Base-by-base conservation (phyloP, 2,113 vertebrate genomes). In the Zapus hudsonius region DNA sequence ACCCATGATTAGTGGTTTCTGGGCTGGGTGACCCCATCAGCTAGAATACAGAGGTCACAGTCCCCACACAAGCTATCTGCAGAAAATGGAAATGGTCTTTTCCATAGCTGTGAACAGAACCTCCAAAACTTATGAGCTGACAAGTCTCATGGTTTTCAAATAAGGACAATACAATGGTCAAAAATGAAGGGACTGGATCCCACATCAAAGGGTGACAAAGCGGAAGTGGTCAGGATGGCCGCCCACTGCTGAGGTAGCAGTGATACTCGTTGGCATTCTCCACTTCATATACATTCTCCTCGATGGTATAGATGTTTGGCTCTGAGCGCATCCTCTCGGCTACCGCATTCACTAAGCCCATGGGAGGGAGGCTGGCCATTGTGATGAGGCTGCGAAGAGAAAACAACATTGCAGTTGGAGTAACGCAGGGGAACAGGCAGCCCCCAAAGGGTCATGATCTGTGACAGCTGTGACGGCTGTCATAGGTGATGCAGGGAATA, bases 241-340 rank as follows among this genome's bases (percentile, higher is more conserved):
- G 40, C 25, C 10, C 13, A 0, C 0, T 16, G 29, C 10, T 61
- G 83, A 75, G 2, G 0, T 57, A 78, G 81, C 84, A 74, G 84
- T 85, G 93, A 10, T 94, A 42, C 4, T 91, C 67, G 1, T 52
- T 81, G 0, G 95, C 52, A 3, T 95, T 93, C 69, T 96, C 89
- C 0, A 86, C 11, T 57, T 97, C 97, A 2, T 97, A 97, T 0
- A 78, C 0, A 0, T 95, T 95, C 73, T 96, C 96, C 81, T 97
- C 97, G 0, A 91, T 93, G 69, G n/a, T 47, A 9, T 97, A 97
- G 91, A 96, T 42, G 13, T 97, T 97, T 63, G 91, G 95, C 33
- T 93, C 78, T 2, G 87, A 59, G 20, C 1, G 81, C 6, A 72
- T 33, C 7, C 93, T 52, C 19, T 76, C 75, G 73, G 73, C 86